Percentiles rank a stretch among this genome's conserved stretches.
Conservation (phyloP, 2,888 invertebrate genomes). For the Ptilodon capucinus region DNA sequence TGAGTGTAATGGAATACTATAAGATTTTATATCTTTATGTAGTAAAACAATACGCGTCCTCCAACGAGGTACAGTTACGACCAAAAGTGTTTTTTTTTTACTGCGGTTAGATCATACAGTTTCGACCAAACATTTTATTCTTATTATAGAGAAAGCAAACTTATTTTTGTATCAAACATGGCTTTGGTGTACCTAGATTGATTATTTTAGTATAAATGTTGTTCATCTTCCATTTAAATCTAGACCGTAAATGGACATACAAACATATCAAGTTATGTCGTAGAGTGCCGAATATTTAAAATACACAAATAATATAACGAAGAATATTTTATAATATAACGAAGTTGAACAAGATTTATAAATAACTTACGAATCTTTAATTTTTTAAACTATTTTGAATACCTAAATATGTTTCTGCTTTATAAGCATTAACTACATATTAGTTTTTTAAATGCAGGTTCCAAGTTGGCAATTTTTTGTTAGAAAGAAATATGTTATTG, state of each 20-base stretch:
- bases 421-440: neutral
- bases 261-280: slow-evolving; percentile 52
- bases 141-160: no score
- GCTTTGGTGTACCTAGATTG: slow-evolving; percentile 7
- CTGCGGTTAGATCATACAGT: no score
- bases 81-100: slow-evolving; percentile 7
- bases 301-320: slow-evolving; percentile 28
- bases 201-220: slow-evolving; percentile 38
- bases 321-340: slow-evolving; percentile 26
- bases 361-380: slow-evolving; percentile 8
- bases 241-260: slow-evolving; percentile 33
- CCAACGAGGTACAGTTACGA: slow-evolving; percentile 2
- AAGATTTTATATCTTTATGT: neutral
- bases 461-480: slow-evolving; percentile 1
- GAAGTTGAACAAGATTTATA: slow-evolving; percentile 55
- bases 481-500: slow-evolving; percentile 12
- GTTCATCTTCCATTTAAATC: slow-evolving; percentile 48
- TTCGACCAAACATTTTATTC: no score
- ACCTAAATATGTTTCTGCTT: no score
- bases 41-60: neutral
- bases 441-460: no score
- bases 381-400: slow-evolving; percentile 5
- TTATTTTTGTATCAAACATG: slow-evolving; percentile 25
- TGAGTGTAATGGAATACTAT: neutral
- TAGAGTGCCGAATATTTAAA: slow-evolving; percentile 39